Evolutionary conservation across 2,888 invertebrate species (phyloP), one percentile per base, ranked within the genome.

Genomic region (Lymantria monacha): DNA sequence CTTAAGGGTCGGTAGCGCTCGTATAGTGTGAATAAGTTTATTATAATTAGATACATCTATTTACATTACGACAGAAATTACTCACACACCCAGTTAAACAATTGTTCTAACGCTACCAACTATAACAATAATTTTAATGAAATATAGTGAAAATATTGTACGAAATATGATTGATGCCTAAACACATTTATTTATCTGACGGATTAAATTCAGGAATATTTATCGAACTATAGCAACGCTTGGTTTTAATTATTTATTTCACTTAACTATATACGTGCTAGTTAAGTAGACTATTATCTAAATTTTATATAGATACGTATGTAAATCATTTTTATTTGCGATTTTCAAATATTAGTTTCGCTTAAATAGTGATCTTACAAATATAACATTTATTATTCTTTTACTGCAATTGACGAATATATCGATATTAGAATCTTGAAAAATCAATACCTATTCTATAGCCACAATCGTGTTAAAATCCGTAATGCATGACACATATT

Each of bases 111-210:
- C 52, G 55, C 69, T 74, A 70, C 69, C 55, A 71, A 65, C 63
- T 73, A 72, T 79, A 76, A 77, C 78, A 79, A 76, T 78, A 63
- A 58, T 58, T 58, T 55, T 64, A 44, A 63, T 59, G 60, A 62
- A 41, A 49, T 59, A 55, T 59, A 52, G 54, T 54, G 59, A 9
- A 45, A 49, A 48, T 55, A 48, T 55, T 41, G 41, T n/a, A 38
- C 42, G 41, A 38, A 42, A 51, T 48, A 49, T 44, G 42, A 57
- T 56, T 59, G 55, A 59, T 61, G 53, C n/a, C n/a, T n/a, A 38
- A 38, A 38, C 38, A 12, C 38, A 42, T 72, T 68, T 64, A 61
- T 46, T 63, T 60, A 59, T 60, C 46, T 68, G 72, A 72, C 70
- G 73, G 70, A 70, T 59, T 74, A 69, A 65, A 64, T 62, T 62